A percentile compares a stretch with the other conserved stretches of the same genome.
phyloP scores from a whole-genome alignment of 2,113 vertebrate genomes.

The Oplegnathus fasciatus region DNA sequence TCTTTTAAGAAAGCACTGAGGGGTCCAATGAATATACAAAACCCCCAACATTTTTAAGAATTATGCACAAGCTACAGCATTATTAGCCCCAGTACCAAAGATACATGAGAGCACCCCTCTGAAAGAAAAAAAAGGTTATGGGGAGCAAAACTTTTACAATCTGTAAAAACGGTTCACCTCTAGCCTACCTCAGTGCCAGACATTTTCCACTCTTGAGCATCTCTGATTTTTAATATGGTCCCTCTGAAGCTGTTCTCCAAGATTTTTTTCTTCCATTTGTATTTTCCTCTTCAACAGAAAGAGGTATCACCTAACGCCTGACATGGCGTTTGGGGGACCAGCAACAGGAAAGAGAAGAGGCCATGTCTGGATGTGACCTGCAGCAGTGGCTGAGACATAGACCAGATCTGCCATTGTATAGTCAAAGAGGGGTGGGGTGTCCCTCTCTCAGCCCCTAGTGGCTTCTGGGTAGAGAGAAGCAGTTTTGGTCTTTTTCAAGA shows the following conservation, averaged over 20 bases:
- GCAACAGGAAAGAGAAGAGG: constrained; percentile 76
- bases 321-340: constrained; percentile 57
- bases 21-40: constrained; percentile 11
- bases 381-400: constrained; percentile 71
- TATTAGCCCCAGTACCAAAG: constrained; percentile 56
- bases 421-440: constrained; percentile 39
- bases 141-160: constrained; percentile 51
- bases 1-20: constrained; percentile 30
- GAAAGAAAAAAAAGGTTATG: constrained; percentile 12
- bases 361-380: constrained; percentile 75
- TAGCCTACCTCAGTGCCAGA: constrained; percentile 45
- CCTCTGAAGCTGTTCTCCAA: constrained; percentile 55
- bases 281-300: constrained; percentile 57
- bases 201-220: constrained; percentile 67
- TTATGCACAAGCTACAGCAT: constrained; percentile 49
- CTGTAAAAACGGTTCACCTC: constrained; percentile 68
- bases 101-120: constrained; percentile 40
- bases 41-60: constrained; percentile 31
- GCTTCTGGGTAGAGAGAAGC: constrained; percentile 18
- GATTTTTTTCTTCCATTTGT: constrained; percentile 35
- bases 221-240: constrained; percentile 71
- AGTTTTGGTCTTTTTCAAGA: constrained; percentile 40
- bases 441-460: constrained; percentile 12
- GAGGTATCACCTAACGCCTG: constrained; percentile 78
- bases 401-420: constrained; percentile 72